Percentiles rank a stretch among this genome's conserved stretches.
These are phyloP conservation scores for Quadriops clusia DNA, from an alignment of 2,888 invertebrate genomes.

Conservation along the genomic window DNA sequence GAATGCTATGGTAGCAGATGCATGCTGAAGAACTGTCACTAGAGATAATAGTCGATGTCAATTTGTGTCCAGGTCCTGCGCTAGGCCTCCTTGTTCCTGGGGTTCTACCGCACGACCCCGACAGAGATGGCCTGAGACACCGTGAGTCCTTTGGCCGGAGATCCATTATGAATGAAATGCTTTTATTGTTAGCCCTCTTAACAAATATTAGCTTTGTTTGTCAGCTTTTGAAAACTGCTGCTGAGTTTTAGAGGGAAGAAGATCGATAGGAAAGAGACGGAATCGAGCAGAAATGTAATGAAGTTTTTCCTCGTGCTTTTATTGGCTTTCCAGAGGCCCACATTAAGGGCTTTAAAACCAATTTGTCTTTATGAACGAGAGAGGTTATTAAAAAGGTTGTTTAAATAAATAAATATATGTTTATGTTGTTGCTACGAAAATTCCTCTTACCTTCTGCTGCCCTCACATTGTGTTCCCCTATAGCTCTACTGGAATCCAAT, in stretches of 20 bases:
- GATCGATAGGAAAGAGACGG: constrained; percentile 21
- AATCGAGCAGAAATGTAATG: constrained; percentile 20
- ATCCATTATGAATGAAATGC: constrained; percentile 29
- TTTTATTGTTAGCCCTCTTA: constrained; percentile 34
- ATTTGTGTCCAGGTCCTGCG: constrained; percentile 8
- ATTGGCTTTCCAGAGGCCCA: too few species aligned
- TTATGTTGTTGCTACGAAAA: too few species aligned
- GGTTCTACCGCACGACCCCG: not conserved
- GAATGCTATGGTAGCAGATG: constrained; percentile 24
- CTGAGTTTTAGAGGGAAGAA: constrained; percentile 22
- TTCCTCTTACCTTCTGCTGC: too few species aligned
- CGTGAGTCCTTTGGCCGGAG: constrained; percentile 2
- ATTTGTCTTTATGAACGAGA: too few species aligned
- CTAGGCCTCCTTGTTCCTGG: constrained; percentile 9
- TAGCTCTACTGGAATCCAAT: too few species aligned
- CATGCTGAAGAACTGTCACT: constrained; percentile 21
- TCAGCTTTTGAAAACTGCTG: constrained; percentile 29
- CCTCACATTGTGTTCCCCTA: too few species aligned
- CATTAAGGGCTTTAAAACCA: too few species aligned
- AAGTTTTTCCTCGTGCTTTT: too few species aligned
- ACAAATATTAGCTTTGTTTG: constrained; percentile 36
- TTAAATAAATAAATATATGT: too few species aligned
- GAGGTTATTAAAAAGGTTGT: too few species aligned
- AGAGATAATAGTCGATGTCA: constrained; percentile 15
- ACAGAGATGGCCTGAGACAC: too few species aligned